phyloP scores from a whole-genome alignment of 2,797 vertebrate genomes.

The Galaxias olidus region DNA sequence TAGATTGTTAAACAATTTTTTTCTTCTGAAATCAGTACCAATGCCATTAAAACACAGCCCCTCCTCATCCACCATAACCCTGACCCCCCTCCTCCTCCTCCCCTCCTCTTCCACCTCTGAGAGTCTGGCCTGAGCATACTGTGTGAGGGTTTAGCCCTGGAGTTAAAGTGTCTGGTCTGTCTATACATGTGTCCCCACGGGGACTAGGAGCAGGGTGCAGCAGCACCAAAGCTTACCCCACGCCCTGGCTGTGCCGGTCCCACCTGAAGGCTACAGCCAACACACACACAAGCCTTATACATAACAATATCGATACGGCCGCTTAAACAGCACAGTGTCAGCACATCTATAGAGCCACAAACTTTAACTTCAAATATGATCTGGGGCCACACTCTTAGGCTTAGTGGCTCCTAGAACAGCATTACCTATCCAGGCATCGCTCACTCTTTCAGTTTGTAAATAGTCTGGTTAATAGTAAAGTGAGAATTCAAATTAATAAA shows the following conservation, averaged over 20 bases:
- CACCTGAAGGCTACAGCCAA: too few relatives aligned
- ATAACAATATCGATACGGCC: conserved; percentile 4
- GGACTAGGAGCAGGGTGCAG: conserved; percentile 1
- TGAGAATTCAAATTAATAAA: conserved; percentile 42
- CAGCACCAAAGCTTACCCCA: too few relatives aligned
- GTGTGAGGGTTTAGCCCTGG: conserved; percentile 48
- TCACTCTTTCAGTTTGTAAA: conserved; percentile 77
- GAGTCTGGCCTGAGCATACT: conserved; percentile 42
- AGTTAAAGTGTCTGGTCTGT: conserved; percentile 37
- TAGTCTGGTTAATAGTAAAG: conserved; percentile 58
- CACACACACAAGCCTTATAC: too few relatives aligned
- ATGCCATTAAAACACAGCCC: conserved; percentile 34
- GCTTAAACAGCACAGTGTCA: conserved; percentile 19
- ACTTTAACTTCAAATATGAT: conserved; percentile 45
- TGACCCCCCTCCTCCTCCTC: conserved; percentile 33
- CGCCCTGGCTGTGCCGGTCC: too few relatives aligned
- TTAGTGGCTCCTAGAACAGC: conserved; percentile 48
- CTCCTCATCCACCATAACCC: conserved; percentile 36
- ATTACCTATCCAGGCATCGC: conserved; percentile 48
- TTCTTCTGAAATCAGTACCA: neutral
- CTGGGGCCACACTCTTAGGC: conserved; percentile 37
- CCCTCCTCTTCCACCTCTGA: conserved; percentile 38
- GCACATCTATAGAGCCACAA: conserved; percentile 24
- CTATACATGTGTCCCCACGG: conserved; percentile 20
- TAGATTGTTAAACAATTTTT: conserved; percentile 37